Percentiles rank a stretch among this genome's conserved stretches.
Evolutionary conservation across 2,113 vertebrate species (phyloP).

Genomic region (Candoia aspera): DNA sequence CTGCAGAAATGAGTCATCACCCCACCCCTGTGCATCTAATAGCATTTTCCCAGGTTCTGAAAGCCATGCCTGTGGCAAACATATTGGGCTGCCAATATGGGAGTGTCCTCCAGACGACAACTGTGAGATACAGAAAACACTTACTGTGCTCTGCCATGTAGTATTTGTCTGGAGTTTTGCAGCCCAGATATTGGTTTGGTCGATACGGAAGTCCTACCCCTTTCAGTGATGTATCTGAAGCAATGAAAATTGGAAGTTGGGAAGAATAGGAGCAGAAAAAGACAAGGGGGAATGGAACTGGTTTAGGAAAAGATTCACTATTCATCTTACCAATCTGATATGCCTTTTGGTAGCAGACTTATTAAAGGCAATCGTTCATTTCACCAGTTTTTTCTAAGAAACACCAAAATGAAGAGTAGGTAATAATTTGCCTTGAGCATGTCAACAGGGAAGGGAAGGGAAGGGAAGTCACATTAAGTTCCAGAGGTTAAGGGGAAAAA

Average conservation of each 20-base stretch:
- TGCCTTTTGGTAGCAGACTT: background rate
- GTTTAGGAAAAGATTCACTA: background rate
- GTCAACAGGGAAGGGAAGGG: background rate
- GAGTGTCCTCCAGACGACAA: no score
- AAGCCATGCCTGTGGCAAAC: no score
- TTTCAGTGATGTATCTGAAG: background rate
- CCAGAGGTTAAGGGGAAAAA: background rate
- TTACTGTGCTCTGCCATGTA: no score
- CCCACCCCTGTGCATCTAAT: no score
- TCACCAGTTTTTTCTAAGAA: background rate
- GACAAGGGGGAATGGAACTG: no score
- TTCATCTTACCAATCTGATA: background rate
- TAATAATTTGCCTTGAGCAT: background rate
- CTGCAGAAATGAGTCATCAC: no score
- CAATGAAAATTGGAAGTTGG: no score
- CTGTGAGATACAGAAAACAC: no score
- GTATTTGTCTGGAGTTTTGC: no score
- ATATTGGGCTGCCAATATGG: no score
- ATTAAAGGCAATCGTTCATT: background rate
- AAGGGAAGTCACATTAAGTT: background rate
- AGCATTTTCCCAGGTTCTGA: no score
- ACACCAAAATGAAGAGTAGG: background rate
- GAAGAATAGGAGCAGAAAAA: background rate
- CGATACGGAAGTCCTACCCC: background rate
- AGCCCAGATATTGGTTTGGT: no score